These are phyloP conservation scores for Centrocercus urophasianus DNA, from an alignment of 2,113 vertebrate genomes.

Conservation along the genomic window DNA sequence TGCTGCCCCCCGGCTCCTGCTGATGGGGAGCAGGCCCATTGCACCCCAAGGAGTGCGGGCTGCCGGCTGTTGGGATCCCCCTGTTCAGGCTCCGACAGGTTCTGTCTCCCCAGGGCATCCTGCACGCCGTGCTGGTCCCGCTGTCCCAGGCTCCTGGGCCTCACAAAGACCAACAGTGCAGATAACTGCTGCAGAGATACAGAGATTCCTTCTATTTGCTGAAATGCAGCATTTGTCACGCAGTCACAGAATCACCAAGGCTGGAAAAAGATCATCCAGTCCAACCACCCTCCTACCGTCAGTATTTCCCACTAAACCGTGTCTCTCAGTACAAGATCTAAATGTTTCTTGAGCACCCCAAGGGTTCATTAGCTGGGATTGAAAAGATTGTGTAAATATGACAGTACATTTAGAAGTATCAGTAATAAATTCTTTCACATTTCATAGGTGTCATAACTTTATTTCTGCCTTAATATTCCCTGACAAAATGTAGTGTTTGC, in stretches of 20 bases:
- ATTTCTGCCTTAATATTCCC: not conserved
- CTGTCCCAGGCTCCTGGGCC: not conserved
- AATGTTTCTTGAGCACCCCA: too few species aligned
- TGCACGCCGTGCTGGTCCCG: not conserved
- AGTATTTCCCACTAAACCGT: too few species aligned
- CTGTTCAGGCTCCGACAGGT: not conserved
- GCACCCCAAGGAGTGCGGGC: too few species aligned
- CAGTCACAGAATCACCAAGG: not conserved
- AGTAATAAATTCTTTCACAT: not conserved
- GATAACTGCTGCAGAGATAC: not conserved
- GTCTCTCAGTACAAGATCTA: too few species aligned
- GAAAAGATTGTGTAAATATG: not conserved
- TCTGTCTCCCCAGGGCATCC: not conserved
- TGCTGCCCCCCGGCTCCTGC: too few species aligned
- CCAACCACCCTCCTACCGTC: too few species aligned
- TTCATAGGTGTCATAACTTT: not conserved
- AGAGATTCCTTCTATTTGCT: not conserved
- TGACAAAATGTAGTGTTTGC: not conserved
- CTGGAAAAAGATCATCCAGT: too few species aligned
- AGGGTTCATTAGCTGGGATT: not conserved
- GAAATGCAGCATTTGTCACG: not conserved
- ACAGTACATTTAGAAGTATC: not conserved
- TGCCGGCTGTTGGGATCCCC: too few species aligned
- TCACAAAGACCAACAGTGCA: not conserved
- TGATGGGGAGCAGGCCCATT: too few species aligned